Percentiles rank a stretch among this genome's conserved stretches.
Evolutionary conservation across 2,797 vertebrate genomes (phyloP).

Genomic region (Remorina albescens): DNA sequence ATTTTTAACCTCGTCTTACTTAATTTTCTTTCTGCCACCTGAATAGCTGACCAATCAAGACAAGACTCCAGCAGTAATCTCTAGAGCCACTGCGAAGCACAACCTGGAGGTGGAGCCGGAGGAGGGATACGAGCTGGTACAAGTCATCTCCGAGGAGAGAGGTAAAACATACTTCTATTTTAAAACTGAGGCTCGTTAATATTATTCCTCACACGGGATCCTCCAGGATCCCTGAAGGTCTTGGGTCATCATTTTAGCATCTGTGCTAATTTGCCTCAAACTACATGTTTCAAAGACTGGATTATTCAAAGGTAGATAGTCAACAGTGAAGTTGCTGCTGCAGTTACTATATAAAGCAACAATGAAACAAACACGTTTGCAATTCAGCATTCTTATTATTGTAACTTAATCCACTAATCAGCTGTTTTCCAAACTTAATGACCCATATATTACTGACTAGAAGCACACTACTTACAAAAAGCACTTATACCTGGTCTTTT

Average conservation of each 20-base stretch:
- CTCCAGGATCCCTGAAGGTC: neutral
- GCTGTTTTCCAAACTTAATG: slow-evolving; percentile 8
- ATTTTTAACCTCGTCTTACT: neutral
- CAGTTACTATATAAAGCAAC: neutral
- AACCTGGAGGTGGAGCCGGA: slow-evolving; percentile 89
- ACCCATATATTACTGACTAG: neutral
- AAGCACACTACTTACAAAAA: neutral
- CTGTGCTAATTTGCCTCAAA: neutral
- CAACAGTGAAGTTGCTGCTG: slow-evolving; percentile 4
- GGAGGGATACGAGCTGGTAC: slow-evolving; percentile 92
- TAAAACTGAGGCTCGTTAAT: neutral
- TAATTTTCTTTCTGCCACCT: neutral
- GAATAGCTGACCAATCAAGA: slow-evolving; percentile 94
- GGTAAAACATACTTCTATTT: slow-evolving; percentile 76
- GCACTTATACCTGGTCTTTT: neutral
- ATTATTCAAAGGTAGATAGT: neutral
- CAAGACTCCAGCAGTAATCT: slow-evolving; percentile 92
- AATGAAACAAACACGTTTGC: neutral
- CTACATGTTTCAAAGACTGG: neutral
- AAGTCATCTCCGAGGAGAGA: slow-evolving; percentile 94
- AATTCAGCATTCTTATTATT: slow-evolving; percentile 16
- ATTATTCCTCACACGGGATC: neutral
- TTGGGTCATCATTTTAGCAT: neutral
- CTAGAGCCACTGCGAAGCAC: slow-evolving; percentile 93
- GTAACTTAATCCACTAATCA: slow-evolving; percentile 5